Conservation (phyloP, 2,888 invertebrate species). For the Chesias legatella region DNA sequence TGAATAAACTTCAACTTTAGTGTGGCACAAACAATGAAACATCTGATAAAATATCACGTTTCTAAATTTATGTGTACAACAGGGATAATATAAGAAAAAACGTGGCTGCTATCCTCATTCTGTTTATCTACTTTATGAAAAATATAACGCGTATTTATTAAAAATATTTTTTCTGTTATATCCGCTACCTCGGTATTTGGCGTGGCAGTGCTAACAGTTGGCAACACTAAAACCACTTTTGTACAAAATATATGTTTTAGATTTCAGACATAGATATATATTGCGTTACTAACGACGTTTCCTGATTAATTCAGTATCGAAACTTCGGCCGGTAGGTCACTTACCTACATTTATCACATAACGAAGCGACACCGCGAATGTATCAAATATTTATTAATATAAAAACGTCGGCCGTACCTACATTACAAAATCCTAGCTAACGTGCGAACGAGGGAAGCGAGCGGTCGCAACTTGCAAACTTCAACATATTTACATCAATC, state of each 20-base stretch:
- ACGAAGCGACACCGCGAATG: conserved; percentile 13
- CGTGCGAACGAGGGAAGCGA: conserved; percentile 2
- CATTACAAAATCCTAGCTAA: conserved; percentile 11
- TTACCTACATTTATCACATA: conserved; percentile 8
- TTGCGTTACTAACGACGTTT: too few species aligned
- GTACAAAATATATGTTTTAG: neutral
- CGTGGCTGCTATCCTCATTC: neutral
- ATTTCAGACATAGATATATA: too few species aligned
- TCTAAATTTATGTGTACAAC: neutral
- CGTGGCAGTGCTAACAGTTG: conserved; percentile 23
- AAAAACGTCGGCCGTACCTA: conserved; percentile 1
- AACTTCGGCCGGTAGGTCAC: neutral
- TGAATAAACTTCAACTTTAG: conserved; percentile 10
- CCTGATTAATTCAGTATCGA: too few species aligned
- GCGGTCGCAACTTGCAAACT: conserved; percentile 21
- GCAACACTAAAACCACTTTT: conserved; percentile 19
- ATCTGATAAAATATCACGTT: neutral
- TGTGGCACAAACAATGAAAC: conserved; percentile 16
- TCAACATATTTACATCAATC: conserved; percentile 36
- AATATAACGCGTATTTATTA: conserved; percentile 12
- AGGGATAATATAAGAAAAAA: conserved; percentile 3
- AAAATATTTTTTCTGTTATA: conserved; percentile 20
- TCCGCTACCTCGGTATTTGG: conserved; percentile 5
- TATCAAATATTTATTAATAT: conserved; percentile 3
- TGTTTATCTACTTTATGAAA: conserved; percentile 4